These are phyloP conservation scores for Danionella cerebrum DNA, from an alignment of 2,113 vertebrate species.

Conservation along the genomic window DNA sequence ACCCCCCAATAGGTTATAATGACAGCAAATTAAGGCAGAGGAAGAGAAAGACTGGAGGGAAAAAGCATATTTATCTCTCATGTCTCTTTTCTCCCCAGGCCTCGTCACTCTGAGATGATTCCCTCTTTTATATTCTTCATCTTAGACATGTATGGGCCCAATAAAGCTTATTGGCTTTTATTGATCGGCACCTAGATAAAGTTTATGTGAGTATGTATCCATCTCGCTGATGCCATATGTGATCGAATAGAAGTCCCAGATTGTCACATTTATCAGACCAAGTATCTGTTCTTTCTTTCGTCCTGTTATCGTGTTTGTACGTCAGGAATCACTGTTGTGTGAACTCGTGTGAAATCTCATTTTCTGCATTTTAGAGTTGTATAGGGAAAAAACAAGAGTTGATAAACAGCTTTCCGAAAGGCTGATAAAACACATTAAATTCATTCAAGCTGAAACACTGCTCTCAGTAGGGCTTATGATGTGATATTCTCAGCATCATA, in stretches of 20 bases:
- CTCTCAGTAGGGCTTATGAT: background rate
- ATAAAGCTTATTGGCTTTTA: slow-evolving; percentile 30
- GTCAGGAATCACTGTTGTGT: slow-evolving; percentile 20
- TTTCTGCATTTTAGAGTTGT: slow-evolving; percentile 38
- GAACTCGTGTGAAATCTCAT: slow-evolving; percentile 35
- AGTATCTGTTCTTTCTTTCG: slow-evolving; percentile 20
- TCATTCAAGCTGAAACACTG: slow-evolving; percentile 9
- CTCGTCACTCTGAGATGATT: slow-evolving; percentile 24
- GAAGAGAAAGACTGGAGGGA: slow-evolving; percentile 28
- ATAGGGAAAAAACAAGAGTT: slow-evolving; percentile 17
- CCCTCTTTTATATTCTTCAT: slow-evolving; percentile 11
- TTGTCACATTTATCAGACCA: slow-evolving; percentile 39
- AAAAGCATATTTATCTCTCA: slow-evolving; percentile 39
- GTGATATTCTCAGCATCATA: background rate
- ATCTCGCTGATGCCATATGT: slow-evolving; percentile 26
- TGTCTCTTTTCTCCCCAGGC: slow-evolving; percentile 39
- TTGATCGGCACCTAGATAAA: slow-evolving; percentile 39
- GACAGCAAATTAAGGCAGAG: slow-evolving; percentile 54
- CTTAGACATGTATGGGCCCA: slow-evolving; percentile 39
- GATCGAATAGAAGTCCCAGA: slow-evolving; percentile 19
- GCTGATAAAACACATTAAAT: slow-evolving; percentile 25
- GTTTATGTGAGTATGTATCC: slow-evolving; percentile 36
- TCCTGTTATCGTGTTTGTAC: background rate
- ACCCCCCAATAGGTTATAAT: slow-evolving; percentile 50
- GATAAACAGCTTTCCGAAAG: slow-evolving; percentile 14